Conservation (phyloP, 2,888 invertebrate species). For the Acrobasis consociella region DNA sequence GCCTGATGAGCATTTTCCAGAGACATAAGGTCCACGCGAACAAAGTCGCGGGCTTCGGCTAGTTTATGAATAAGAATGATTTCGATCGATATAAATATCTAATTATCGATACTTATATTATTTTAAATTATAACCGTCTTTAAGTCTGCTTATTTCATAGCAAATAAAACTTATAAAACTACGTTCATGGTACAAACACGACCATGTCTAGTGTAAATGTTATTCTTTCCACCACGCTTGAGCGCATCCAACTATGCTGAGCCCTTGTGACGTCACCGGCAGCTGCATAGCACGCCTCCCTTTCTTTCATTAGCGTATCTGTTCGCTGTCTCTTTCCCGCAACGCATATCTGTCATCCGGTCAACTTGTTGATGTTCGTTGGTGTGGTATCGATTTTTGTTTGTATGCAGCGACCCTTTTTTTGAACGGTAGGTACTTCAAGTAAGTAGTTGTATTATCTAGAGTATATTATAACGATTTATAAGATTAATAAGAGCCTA, state of each 20-base stretch:
- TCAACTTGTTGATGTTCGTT: conserved; percentile 55
- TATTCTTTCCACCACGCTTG: conserved; percentile 60
- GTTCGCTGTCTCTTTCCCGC: conserved; percentile 51
- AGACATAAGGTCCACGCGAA: too few species aligned
- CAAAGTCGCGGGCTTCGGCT: too few species aligned
- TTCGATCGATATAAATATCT: too few species aligned
- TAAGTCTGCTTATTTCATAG: too few species aligned
- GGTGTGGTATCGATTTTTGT: conserved; percentile 44
- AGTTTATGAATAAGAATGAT: too few species aligned
- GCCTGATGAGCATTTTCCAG: too few species aligned
- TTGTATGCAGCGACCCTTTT: conserved; percentile 44
- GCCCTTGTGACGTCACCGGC: conserved; percentile 75
- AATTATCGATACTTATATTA: background rate
- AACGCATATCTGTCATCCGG: conserved; percentile 69
- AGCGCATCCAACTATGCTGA: conserved; percentile 68
- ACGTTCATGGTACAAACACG: conserved; percentile 47
- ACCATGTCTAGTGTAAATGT: conserved; percentile 34
- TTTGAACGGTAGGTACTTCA: conserved; percentile 9
- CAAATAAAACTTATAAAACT: conserved; percentile 21
- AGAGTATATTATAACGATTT: too few species aligned
- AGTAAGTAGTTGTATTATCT: too few species aligned
- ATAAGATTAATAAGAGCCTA: too few species aligned
- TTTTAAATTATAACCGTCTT: background rate
- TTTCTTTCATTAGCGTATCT: conserved; percentile 44
- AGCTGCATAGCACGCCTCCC: conserved; percentile 70